Base-by-base conservation (phyloP, 2,797 vertebrate species). In the Columba guinea region DNA sequence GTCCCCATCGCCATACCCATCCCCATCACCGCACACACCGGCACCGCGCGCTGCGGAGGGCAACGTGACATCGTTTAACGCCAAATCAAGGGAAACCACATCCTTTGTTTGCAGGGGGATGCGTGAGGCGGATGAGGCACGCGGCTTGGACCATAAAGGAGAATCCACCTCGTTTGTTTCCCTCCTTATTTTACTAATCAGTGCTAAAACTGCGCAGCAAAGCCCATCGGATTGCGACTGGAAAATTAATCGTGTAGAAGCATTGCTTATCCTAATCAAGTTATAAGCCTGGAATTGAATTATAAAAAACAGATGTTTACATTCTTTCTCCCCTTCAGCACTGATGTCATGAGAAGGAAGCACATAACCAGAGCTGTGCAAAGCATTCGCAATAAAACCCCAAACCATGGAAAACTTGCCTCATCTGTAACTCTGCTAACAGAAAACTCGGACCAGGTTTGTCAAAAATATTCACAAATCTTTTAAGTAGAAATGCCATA, bases 241-340 rank as follows among this genome's bases (percentile, higher is more conserved):
- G 97, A 98, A 98, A 98, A 97, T 96, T 97, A 98, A 97, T 98
- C 64, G 90, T 93, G 94, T 95, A 93, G 95, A 97, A 97, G 94
- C 84, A 91, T 56, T 94, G 93, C 94, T 92, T 95, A 93, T 83
- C 96, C 96, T 97, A 98, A 97, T 98, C 94, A 97, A 97, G 96
- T 98, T 97, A 96, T 96, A 97, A 97, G 96, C 85, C 94, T 97
- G 88, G 93, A 96, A 97, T 65, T 81, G 90, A 92, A 92, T 98
- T 98, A 98, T 97, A 96, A 96, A 96, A 98, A 98, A 94, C 98
- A 98, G 98, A 98, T 98, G 97, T 97, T 97, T 98, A 97, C 97
- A 97, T 97, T 98, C 95, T 95, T 97, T 92, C 87, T 96, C 74
- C 93, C 96, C 81, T 97, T 97, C 94, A 95, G 95, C 96, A 95